Evolutionary conservation across 2,888 invertebrate species (phyloP).

Genomic region (Bombyx huttoni): DNA sequence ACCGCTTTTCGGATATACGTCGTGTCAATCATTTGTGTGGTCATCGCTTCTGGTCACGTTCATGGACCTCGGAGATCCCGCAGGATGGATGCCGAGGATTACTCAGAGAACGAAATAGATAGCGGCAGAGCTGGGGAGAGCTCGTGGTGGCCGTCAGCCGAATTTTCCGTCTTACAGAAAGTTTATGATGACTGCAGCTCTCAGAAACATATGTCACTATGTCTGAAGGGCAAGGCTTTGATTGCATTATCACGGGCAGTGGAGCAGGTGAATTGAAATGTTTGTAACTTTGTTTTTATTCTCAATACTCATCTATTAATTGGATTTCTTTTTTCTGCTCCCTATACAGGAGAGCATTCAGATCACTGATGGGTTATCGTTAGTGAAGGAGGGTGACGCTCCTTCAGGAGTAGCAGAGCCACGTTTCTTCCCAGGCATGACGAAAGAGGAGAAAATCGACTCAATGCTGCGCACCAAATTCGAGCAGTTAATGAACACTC

Average conservation of each 20-base stretch:
- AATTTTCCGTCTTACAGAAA: slow-evolving; percentile 71
- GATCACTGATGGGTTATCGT: slow-evolving; percentile 72
- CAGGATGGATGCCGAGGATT: slow-evolving; percentile 54
- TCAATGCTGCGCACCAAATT: slow-evolving; percentile 65
- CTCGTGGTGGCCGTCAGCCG: slow-evolving; percentile 71
- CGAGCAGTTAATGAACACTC: slow-evolving; percentile 75
- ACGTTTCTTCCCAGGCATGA: slow-evolving; percentile 68
- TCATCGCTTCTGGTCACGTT: slow-evolving; percentile 48
- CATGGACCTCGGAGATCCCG: slow-evolving; percentile 58
- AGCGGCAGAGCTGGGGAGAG: slow-evolving; percentile 63
- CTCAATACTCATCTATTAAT: slow-evolving; percentile 19
- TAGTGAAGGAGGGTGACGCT: slow-evolving; percentile 73
- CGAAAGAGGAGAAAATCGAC: slow-evolving; percentile 70
- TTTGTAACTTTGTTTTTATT: slow-evolving; percentile 12
- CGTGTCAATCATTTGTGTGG: slow-evolving; percentile 55
- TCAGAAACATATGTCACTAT: slow-evolving; percentile 72
- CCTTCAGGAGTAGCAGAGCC: slow-evolving; percentile 69
- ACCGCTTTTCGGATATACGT: slow-evolving; percentile 57
- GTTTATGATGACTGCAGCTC: slow-evolving; percentile 76
- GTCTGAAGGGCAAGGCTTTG: slow-evolving; percentile 75
- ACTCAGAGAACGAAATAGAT: slow-evolving; percentile 59
- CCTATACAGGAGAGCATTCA: slow-evolving; percentile 71
- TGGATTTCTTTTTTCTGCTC: slow-evolving; percentile 18
- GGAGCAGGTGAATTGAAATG: slow-evolving; percentile 61
- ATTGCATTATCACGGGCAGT: slow-evolving; percentile 72